Conservation (phyloP, 1,140 invertebrate species). For the Cotesia vestalis region DNA sequence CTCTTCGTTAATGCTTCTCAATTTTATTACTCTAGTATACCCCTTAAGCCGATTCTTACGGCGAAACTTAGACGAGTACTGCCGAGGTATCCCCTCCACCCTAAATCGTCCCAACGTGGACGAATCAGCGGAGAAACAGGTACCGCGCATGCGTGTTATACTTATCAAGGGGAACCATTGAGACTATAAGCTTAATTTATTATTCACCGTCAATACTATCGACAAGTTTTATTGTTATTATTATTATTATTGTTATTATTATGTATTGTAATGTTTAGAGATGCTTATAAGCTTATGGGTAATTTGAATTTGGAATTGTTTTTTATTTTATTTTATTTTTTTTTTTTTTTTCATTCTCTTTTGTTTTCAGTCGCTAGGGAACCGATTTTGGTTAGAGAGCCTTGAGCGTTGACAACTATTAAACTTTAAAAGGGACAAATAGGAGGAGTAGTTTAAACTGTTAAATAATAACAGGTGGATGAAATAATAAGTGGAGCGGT, state of each 20-base stretch:
- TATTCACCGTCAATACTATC: conserved; percentile 26
- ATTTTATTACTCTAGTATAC: background rate
- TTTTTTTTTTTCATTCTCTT: conserved; percentile 12
- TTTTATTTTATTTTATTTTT: conserved; percentile 14
- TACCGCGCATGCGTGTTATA: too few relatives aligned
- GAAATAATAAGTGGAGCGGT: conserved; percentile 12
- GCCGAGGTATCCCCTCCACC: background rate
- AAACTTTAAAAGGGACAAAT: background rate
- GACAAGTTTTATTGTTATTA: background rate
- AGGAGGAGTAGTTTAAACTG: conserved; percentile 19
- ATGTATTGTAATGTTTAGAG: too few relatives aligned
- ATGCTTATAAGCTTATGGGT: too few relatives aligned
- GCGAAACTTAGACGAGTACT: background rate
- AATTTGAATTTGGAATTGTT: background rate
- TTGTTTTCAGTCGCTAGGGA: background rate
- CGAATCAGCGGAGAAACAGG: conserved; percentile 14
- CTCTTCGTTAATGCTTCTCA: too few relatives aligned
- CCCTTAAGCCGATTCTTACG: too few relatives aligned
- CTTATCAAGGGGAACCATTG: too few relatives aligned
- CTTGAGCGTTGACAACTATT: background rate
- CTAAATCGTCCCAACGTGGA: conserved; percentile 30
- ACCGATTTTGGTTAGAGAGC: too few relatives aligned
- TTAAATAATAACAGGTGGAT: conserved; percentile 1
- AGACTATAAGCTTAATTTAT: conserved; percentile 29
- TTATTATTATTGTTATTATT: too few relatives aligned